Conservation (phyloP, 2,888 invertebrate species). For the Nasonia oneida region DNA sequence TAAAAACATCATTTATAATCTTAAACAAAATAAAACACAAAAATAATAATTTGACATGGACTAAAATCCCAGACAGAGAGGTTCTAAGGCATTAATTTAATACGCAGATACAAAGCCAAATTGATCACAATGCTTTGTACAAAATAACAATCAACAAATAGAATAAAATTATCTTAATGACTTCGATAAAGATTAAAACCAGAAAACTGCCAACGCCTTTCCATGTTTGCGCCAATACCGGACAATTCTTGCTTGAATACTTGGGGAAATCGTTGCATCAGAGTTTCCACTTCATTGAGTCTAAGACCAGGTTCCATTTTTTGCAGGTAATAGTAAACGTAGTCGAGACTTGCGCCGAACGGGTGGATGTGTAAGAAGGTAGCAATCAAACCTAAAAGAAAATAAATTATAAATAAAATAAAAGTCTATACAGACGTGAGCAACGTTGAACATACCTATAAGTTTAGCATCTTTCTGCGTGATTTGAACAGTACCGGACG, state of each 20-base stretch:
- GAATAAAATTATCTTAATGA: constrained; percentile 65
- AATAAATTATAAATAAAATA: constrained; percentile 38
- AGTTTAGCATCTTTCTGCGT: constrained; percentile 86
- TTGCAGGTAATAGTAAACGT: constrained; percentile 94
- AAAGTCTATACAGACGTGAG: not conserved
- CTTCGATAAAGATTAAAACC: constrained; percentile 82
- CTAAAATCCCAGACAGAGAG: constrained; percentile 40
- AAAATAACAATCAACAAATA: constrained; percentile 56
- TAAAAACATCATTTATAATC: constrained; percentile 41
- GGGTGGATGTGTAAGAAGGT: constrained; percentile 96
- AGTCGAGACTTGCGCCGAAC: constrained; percentile 93
- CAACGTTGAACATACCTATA: constrained; percentile 81
- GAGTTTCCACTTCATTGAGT: constrained; percentile 87
- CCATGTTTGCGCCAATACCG: constrained; percentile 92
- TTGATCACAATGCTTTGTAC: constrained; percentile 59
- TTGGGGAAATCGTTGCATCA: constrained; percentile 88
- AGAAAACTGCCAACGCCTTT: constrained; percentile 92
- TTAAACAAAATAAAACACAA: constrained; percentile 41
- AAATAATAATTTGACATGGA: constrained; percentile 42
- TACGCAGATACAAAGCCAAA: constrained; percentile 57
- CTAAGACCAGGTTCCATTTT: constrained; percentile 87
- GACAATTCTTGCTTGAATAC: constrained; percentile 90
- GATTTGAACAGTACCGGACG: constrained; percentile 74
- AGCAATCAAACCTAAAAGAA: constrained; percentile 85
- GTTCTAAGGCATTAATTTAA: constrained; percentile 51